Evolutionary conservation across 2,888 invertebrate genomes (phyloP).

Genomic region (Eledona agricola): DNA sequence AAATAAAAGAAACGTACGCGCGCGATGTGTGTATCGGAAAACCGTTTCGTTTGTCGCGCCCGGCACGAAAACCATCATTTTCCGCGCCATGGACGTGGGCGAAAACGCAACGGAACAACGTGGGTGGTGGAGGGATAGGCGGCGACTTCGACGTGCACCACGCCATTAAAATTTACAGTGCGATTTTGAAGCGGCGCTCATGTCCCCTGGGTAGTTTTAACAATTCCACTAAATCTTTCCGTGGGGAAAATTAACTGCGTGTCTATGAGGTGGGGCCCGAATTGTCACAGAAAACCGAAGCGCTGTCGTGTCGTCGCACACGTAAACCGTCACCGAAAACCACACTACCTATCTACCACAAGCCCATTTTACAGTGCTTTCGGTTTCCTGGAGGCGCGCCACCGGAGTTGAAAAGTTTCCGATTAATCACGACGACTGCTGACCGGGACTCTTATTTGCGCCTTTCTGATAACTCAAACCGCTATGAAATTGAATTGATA

Average conservation of each 20-base stretch:
- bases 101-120: background rate
- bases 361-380: too few species aligned
- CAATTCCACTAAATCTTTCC: conserved; percentile 32
- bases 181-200: background rate
- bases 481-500: conserved; percentile 58
- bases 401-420: too few species aligned
- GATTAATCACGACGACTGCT: too few species aligned
- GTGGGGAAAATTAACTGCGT: conserved; percentile 27
- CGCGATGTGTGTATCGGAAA: conserved; percentile 16
- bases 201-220: conserved; percentile 17
- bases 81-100: background rate
- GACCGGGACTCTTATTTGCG: conserved; percentile 22
- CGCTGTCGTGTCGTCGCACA: too few species aligned
- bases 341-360: too few species aligned
- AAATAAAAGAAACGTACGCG: conserved; percentile 15
- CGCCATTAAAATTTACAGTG: conserved; percentile 2
- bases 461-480: conserved; percentile 29
- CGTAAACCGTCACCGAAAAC: too few species aligned
- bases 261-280: conserved; percentile 16
- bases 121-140: background rate
- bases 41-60: background rate
- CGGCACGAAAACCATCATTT: background rate
- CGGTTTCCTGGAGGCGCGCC: too few species aligned
- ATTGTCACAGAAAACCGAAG: conserved; percentile 18
- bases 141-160: background rate